phyloP scores from a whole-genome alignment of 2,797 vertebrate species.

The Hozukius guyotensis region DNA sequence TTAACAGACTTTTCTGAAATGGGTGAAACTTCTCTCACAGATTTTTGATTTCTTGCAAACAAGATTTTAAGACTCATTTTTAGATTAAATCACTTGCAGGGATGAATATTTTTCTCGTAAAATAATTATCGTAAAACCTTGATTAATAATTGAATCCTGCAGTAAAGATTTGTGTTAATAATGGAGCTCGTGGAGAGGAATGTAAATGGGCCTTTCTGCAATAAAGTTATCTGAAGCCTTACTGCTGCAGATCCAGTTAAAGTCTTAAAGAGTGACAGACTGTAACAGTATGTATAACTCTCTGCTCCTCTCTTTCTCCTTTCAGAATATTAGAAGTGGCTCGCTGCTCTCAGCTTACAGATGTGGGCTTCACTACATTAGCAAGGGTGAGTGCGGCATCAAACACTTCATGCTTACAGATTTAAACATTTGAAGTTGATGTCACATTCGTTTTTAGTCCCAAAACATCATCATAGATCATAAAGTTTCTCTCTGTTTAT shows the following conservation, averaged over 20 bases:
- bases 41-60: neutral
- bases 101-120: neutral
- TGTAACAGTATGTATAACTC: constrained; percentile 14
- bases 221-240: neutral
- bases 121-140: neutral
- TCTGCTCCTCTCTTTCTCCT: constrained; percentile 16
- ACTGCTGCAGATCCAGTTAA: neutral
- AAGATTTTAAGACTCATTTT: neutral
- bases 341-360: constrained; percentile 96
- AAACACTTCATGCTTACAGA: neutral
- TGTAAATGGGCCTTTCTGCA: neutral
- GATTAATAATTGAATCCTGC: neutral
- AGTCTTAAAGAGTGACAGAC: neutral
- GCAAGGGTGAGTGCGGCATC: constrained; percentile 88
- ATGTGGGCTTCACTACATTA: constrained; percentile 96
- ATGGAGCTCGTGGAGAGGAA: neutral
- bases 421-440: neutral
- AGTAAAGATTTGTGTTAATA: neutral
- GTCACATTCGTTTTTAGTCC: neutral
- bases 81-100: neutral
- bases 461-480: neutral
- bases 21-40: neutral
- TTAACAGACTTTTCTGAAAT: neutral
- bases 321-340: constrained; percentile 97
- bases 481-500: neutral